Evolutionary conservation across 2,888 invertebrate genomes (phyloP).

Genomic region (Druceiella hillmani): DNA sequence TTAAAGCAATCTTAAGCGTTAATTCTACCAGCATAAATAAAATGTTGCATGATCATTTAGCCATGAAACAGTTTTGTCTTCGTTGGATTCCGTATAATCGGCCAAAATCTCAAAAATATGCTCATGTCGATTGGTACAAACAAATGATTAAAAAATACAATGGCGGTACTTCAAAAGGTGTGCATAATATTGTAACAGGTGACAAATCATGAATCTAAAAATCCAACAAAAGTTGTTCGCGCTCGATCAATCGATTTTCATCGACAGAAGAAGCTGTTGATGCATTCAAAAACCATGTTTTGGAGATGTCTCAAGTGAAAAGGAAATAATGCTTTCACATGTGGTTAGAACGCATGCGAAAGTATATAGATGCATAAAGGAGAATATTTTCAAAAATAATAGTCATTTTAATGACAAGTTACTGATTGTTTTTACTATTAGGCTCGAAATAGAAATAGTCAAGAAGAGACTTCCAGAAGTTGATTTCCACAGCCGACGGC

Average conservation of each 20-base stretch:
- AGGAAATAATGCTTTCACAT: slow-evolving; percentile 24
- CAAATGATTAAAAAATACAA: neutral
- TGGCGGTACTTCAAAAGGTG: neutral
- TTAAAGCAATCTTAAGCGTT: slow-evolving; percentile 23
- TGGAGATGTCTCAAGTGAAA: slow-evolving; percentile 19
- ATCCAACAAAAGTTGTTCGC: neutral
- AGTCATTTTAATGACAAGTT: too few species aligned
- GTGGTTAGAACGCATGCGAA: slow-evolving; percentile 25
- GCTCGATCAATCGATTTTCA: slow-evolving; percentile 24
- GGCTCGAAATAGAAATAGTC: too few species aligned
- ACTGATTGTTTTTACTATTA: too few species aligned
- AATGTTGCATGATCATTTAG: neutral
- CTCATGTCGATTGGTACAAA: too few species aligned
- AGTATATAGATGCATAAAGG: slow-evolving; percentile 22
- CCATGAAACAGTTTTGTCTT: neutral
- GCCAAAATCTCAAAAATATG: neutral
- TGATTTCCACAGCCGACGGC: too few species aligned
- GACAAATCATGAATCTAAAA: neutral
- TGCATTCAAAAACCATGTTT: slow-evolving; percentile 23
- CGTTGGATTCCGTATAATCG: neutral
- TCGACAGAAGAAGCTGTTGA: slow-evolving; percentile 22
- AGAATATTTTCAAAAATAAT: slow-evolving; percentile 17
- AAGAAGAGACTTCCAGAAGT: too few species aligned
- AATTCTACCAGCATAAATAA: slow-evolving; percentile 16
- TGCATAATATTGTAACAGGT: too few species aligned